Conservation (phyloP, 2,113 vertebrate species). For the Chaetorhynchus papuensis region DNA sequence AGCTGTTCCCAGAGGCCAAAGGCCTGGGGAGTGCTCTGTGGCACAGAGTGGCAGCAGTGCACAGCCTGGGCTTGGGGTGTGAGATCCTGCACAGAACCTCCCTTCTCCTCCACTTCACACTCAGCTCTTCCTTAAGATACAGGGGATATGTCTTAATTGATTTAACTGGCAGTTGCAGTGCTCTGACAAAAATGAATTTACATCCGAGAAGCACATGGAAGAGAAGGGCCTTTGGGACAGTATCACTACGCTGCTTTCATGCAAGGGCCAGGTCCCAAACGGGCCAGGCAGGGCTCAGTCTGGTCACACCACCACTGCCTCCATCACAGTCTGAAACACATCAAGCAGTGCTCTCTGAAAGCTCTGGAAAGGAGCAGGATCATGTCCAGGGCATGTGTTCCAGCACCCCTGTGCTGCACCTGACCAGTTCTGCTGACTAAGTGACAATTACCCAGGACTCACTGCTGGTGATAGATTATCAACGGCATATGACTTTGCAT, state of each 20-base stretch:
- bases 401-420: neutral
- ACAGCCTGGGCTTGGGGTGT: accelerated
- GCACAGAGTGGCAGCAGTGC: neutral
- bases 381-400: accelerated
- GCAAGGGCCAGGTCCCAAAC: accelerated
- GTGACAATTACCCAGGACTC: neutral
- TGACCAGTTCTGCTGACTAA: neutral
- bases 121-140: neutral
- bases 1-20: neutral
- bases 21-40: accelerated
- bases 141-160: neutral
- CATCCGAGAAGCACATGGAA: neutral
- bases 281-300: neutral
- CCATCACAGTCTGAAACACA: neutral
- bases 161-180: neutral
- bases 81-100: neutral
- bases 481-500: neutral
- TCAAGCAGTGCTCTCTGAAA: neutral
- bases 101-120: neutral
- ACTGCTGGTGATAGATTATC: neutral
- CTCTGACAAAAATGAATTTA: neutral
- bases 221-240: neutral
- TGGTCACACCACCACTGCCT: neutral
- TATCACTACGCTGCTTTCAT: neutral
- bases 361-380: neutral